A percentile compares a stretch with the other conserved stretches of the same genome.
Conservation (phyloP, 35 echinoderm and acorn worm genomes). For the Stichopus chloronotus region DNA sequence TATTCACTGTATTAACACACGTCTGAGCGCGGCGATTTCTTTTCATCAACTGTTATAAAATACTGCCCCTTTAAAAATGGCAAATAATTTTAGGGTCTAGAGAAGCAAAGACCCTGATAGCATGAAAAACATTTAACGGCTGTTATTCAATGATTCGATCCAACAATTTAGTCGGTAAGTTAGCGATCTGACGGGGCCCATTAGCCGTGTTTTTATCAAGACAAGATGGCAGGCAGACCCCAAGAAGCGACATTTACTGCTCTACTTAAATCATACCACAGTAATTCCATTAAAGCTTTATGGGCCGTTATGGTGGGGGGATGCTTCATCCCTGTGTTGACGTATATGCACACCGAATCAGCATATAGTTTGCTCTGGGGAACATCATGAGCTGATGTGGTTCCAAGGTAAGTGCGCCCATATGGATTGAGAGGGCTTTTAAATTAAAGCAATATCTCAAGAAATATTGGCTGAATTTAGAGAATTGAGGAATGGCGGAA, state of each 20-base stretch:
- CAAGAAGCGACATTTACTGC: constrained; percentile 30
- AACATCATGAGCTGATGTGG: background rate
- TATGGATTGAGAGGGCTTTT: background rate
- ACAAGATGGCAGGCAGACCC: constrained; percentile 10
- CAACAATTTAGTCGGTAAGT: constrained; percentile 42
- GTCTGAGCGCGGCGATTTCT: too few relatives aligned
- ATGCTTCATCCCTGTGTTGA: background rate
- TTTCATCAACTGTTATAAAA: too few relatives aligned
- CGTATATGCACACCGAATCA: background rate
- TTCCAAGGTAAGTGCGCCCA: background rate
- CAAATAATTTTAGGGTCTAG: background rate
- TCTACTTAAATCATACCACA: constrained; percentile 21
- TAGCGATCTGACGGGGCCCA: constrained; percentile 25
- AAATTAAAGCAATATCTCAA: too few relatives aligned
- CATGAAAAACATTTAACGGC: constrained; percentile 32
- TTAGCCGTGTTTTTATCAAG: constrained; percentile 45
- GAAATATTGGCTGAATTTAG: too few relatives aligned
- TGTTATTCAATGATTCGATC: constrained; percentile 35
- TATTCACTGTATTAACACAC: too few relatives aligned
- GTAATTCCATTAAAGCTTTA: constrained; percentile 10
- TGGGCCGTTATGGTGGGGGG: background rate
- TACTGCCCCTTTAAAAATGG: constrained; percentile 19
- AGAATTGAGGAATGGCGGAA: too few relatives aligned
- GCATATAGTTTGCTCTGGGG: background rate
- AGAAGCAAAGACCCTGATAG: background rate